These are phyloP conservation scores for Athripsodes cinereus DNA, from an alignment of 2,888 invertebrate genomes.

Conservation along the genomic window DNA sequence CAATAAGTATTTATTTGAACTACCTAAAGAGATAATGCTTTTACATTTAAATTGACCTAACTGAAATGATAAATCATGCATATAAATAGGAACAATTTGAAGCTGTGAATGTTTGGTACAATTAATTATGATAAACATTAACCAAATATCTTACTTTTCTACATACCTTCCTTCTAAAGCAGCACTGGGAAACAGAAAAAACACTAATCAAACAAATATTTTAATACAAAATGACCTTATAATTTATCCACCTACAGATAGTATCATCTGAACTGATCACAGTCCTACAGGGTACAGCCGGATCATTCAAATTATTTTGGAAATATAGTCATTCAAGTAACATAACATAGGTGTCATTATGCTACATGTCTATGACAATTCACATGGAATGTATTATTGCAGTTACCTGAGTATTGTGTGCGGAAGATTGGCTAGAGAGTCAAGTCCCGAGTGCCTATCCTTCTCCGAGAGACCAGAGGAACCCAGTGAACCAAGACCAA, in stretches of 20 bases:
- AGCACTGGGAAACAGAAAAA: conserved; percentile 47
- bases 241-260: no score
- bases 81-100: no score
- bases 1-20: no score
- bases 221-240: no score
- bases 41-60: background rate
- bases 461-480: conserved; percentile 35
- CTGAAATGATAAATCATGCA: no score
- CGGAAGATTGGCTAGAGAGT: conserved; percentile 45
- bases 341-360: conserved; percentile 29
- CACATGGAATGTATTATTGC: no score
- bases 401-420: conserved; percentile 47
- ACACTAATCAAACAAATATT: no score
- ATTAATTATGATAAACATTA: background rate
- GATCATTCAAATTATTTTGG: background rate
- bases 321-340: background rate
- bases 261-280: no score
- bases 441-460: conserved; percentile 43
- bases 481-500: conserved; percentile 38
- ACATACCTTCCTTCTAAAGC: conserved; percentile 63
- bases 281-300: no score
- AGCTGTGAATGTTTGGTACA: no score
- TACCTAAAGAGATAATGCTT: background rate
- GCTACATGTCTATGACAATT: no score
- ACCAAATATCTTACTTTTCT: no score